Conservation (phyloP, 2,797 vertebrate genomes). For the Anabas testudineus region DNA sequence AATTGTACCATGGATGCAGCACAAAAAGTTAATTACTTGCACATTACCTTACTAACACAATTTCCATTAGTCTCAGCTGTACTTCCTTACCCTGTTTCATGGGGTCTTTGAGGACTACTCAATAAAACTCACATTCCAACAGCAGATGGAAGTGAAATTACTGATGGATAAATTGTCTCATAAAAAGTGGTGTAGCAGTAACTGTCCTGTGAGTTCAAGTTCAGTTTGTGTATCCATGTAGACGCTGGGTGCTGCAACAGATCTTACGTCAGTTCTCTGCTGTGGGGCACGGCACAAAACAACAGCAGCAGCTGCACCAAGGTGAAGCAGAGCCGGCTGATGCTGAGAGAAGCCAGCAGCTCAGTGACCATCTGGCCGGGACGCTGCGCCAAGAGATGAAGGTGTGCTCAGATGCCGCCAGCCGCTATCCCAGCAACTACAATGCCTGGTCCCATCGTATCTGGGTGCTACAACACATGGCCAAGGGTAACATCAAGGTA, state of each 20-base stretch:
- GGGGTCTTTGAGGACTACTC: background rate
- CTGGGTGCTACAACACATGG: slow-evolving; percentile 96
- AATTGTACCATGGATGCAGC: no score
- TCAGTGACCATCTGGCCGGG: slow-evolving; percentile 82
- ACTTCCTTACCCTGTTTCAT: background rate
- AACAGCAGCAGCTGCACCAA: slow-evolving; percentile 78
- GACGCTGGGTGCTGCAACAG: slow-evolving; percentile 95
- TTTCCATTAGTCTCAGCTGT: background rate
- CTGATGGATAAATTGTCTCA: background rate
- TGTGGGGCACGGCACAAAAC: slow-evolving; percentile 79
- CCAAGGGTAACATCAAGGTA: slow-evolving; percentile 92
- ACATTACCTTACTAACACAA: no score
- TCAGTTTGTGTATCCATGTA: slow-evolving; percentile 45
- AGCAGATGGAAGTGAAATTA: no score
- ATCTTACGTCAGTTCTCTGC: slow-evolving; percentile 86
- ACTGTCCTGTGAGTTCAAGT: background rate
- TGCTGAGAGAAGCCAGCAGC: slow-evolving; percentile 51
- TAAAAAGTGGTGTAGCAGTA: background rate
- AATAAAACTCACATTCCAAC: background rate
- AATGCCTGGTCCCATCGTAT: slow-evolving; percentile 99
- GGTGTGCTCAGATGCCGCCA: slow-evolving; percentile 93
- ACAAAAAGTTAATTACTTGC: no score
- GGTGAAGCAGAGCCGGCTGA: slow-evolving; percentile 54
- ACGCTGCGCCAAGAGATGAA: slow-evolving; percentile 92
- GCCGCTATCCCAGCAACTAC: slow-evolving; percentile 97